Evolutionary conservation across 2,113 vertebrate genomes (phyloP), one percentile per base, ranked within the genome.

Genomic region (Grantiella picta): DNA sequence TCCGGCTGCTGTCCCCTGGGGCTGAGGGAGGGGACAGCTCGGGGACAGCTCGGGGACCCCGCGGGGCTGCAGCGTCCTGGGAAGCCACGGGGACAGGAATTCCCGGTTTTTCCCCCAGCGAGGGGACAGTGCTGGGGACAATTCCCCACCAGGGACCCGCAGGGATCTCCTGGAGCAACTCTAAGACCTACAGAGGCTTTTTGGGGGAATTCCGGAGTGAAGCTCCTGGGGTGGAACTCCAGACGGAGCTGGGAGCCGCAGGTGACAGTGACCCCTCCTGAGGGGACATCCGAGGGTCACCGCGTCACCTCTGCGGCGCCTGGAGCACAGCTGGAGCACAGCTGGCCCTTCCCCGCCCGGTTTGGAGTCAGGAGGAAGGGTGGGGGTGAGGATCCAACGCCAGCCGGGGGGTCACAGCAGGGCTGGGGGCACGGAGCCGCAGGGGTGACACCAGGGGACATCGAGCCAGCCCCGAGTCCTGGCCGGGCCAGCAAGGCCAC

Each of bases 391-490:
- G 38, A 38, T 38, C 38, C 38, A 38, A 11, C 9, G n/a, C n/a
- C n/a, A n/a, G 61, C 12, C 38, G 14, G 44, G 42, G 36, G 23
- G 44, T 19, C 78, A 44, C 70, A 10, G 8, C 8, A 3, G 25
- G 73, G 49, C 29, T 7, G 66, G n/a, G 72, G 31, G 12, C 0
- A 28, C 3, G 80, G 69, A 76, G 72, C 1, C 9, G 78, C 56
- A 22, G 45, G 23, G 50, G 75, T 53, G 52, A 64, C 49, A 60
- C 78, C 86, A 69, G 64, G 78, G 69, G 69, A 87, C 92, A 93
- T 47, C 42, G 61, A 83, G 68, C 61, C 94, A 72, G 92, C 91
- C 93, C 89, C 92, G 54, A 70, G 35, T 31, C 69, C 95, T 23
- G 42, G 57, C 92, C 49, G 95, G 92, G 45, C 59, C 84, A 52